These are phyloP conservation scores for Eristalis intricaria DNA, from an alignment of 2,888 invertebrate species.

Conservation along the genomic window DNA sequence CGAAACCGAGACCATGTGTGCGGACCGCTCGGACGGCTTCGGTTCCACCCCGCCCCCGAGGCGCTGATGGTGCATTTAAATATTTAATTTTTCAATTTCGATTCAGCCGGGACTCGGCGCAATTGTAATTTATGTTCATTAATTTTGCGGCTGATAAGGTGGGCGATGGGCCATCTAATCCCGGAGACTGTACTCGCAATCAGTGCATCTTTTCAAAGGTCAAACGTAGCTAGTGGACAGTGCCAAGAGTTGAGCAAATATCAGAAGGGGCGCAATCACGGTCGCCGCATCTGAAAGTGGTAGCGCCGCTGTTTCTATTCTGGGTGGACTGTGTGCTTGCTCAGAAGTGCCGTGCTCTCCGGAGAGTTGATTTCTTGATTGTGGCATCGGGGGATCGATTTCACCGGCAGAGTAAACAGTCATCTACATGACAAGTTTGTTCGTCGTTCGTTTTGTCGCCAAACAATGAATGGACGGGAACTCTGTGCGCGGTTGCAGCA, in stretches of 20 bases:
- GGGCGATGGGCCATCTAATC: neutral
- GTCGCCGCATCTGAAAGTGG: neutral
- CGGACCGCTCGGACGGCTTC: slow-evolving; percentile 38
- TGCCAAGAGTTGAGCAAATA: neutral
- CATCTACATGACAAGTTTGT: neutral
- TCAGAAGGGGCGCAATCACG: neutral
- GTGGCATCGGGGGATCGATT: neutral
- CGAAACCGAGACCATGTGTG: slow-evolving; percentile 9
- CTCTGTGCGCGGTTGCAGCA: neutral
- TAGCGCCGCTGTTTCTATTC: neutral
- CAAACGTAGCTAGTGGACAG: neutral
- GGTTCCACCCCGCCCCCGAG: slow-evolving; percentile 13
- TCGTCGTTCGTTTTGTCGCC: neutral
- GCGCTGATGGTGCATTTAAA: slow-evolving; percentile 43
- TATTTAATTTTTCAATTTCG: slow-evolving; percentile 65
- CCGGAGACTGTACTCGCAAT: neutral
- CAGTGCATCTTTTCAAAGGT: neutral
- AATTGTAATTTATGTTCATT: slow-evolving; percentile 20
- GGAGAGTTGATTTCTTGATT: neutral
- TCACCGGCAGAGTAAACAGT: neutral
- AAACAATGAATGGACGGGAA: neutral
- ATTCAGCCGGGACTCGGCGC: slow-evolving; percentile 35
- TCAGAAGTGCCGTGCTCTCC: neutral
- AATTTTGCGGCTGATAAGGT: slow-evolving; percentile 25
- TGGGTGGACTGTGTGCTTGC: neutral